These are phyloP conservation scores for Sebastes flavidus DNA, from an alignment of 2,797 vertebrate genomes.

Conservation along the genomic window DNA sequence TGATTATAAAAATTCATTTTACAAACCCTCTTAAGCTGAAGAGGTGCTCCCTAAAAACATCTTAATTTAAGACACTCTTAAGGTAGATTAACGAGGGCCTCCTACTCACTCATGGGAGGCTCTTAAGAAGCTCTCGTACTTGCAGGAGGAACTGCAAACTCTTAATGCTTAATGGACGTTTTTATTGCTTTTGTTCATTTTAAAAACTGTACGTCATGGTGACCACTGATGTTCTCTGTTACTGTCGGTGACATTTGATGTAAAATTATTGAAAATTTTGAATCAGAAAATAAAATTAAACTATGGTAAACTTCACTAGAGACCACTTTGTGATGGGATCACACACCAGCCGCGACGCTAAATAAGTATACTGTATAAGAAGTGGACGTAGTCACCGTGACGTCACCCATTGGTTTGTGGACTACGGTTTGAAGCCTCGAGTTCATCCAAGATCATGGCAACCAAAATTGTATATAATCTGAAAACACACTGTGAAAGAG, in stretches of 20 bases:
- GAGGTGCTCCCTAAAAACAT: neutral
- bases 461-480: no score
- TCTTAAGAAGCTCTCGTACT: neutral
- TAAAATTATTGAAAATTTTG: fast-evolving
- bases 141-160: neutral
- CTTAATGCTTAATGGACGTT: no score
- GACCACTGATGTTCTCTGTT: neutral
- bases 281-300: no score
- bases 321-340: no score
- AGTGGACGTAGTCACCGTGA: no score
- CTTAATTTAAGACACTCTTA: neutral
- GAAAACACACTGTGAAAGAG: no score
- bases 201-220: neutral
- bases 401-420: no score
- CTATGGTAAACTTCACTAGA: neutral
- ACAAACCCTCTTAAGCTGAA: neutral
- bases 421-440: fast-evolving
- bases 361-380: no score
- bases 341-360: no score
- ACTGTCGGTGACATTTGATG: neutral
- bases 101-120: neutral
- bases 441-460: no score
- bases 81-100: neutral
- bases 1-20: neutral
- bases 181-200: neutral